Evolutionary conservation across 2,888 invertebrate genomes (phyloP), one percentile per base, ranked within the genome.

Genomic region (Euplexia lucipara): DNA sequence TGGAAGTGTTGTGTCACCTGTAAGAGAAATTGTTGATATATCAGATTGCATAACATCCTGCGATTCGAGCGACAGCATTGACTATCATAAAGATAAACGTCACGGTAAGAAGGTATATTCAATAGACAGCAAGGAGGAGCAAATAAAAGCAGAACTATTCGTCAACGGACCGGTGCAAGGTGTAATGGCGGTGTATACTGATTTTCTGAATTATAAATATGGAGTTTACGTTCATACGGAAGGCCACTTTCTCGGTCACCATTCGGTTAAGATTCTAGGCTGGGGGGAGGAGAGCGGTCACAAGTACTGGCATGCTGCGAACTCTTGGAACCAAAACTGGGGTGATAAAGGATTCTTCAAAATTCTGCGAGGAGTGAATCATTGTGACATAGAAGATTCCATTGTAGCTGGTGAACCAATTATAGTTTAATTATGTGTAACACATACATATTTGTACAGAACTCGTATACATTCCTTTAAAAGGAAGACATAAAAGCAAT

Each of bases 331-430:
- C 34, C 44, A 53, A 45, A 2, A 54, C 14, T 74, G 74, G 74
- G 74, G 74, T 47, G 41, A 75, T 12, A 9, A 47, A 1, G 74
- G 74, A 44, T 74, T 70, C 48, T 75, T 74, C 26, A 74, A 75
- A 35, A 70, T 75, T 51, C 9, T 65, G 12, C 74, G 74, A 12
- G 75, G 74, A n/a, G 18, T 39, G 6, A 3, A 70, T 42, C 75
- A 75, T 14, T 75, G 74, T 32, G 64, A 41, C 20, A 75, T 75
- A 34, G 74, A 74, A 54, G 18, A 8, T 26, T 45, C 49, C n/a
- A 42, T 65, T 42, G 65, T 74, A 2, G 42, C 70, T 2, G 74
- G 74, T 5, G 70, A 58, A 58, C 74, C 74, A 1, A 3, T 49
- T 14, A 65, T 70, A 57, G 30, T 41, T 32, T 71, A 18, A 71